Base-by-base conservation (phyloP, 2,888 invertebrate genomes). In the Chalcis sispes region DNA sequence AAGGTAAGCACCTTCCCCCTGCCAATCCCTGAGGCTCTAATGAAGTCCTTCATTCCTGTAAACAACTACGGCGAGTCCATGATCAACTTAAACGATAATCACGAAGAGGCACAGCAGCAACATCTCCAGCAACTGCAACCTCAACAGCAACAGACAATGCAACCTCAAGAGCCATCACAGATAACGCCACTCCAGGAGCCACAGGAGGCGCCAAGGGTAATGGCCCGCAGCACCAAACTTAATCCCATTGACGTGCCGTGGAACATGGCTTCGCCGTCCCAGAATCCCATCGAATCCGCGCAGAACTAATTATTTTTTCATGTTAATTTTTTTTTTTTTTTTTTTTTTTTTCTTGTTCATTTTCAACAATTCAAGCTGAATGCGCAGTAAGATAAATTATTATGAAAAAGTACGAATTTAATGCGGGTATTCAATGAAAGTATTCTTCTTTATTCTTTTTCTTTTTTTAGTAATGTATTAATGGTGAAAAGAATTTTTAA, bases 181-280 rank as follows among this genome's bases (percentile, higher is more conserved):
- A 65, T 36, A 13, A 46, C 69, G 15, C 32, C 3, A 2, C 50
- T 64, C 3, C 66, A 59, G 10, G 42, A 70, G 5, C 50, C 18
- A 2, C 52, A 48, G 13, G 65, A 75, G 23, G 62, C 48, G 7
- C 67, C 77, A 10, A 67, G 64, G 18, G 46, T n/a, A 8, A 58
- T 69, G 62, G 42, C 59, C 0, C 78, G 66, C 29, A 75, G 75
- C 42, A 78, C 78, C 23, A 78, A 78, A 36, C 59, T 78, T 7
- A 78, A 66, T 32, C 75, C 78, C 15, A 69, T 78, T 15, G 70
- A 69, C 15, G 59, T 20, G 4, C 10, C 62, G 1, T 72, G 67
- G 72, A 59, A 72, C 27, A 58, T 71, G 64, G 23, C 72, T 10
- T 62, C 70, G 4, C 46, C 73, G 0, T n/a, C 61, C 5, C 65